These are phyloP conservation scores for Ennomos quercinarius DNA, from an alignment of 2,888 invertebrate species.

Conservation along the genomic window DNA sequence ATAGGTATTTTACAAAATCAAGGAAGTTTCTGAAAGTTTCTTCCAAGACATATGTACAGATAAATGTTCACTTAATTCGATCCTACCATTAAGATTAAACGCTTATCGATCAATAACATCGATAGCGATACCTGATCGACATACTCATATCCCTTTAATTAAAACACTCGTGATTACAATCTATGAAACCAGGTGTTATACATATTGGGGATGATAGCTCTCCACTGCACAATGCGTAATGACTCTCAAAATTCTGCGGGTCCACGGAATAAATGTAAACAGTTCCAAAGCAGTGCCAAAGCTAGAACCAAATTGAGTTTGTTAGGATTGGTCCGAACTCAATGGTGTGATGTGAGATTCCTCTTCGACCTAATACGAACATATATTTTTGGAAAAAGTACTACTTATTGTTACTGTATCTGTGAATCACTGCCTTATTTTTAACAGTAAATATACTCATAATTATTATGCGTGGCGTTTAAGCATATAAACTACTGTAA, in stretches of 20 bases:
- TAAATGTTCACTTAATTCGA: slow-evolving; percentile 26
- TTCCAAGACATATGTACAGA: too few relatives aligned
- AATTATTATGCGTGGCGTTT: too few relatives aligned
- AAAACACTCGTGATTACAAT: slow-evolving; percentile 70
- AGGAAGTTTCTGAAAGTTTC: too few relatives aligned
- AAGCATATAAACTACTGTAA: too few relatives aligned
- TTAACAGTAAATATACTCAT: too few relatives aligned
- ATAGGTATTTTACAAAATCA: too few relatives aligned
- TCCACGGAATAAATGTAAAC: slow-evolving; percentile 13
- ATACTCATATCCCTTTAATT: slow-evolving; percentile 60
- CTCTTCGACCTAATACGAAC: too few relatives aligned
- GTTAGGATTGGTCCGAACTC: too few relatives aligned
- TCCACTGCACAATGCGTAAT: slow-evolving; percentile 71
- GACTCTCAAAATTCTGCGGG: slow-evolving; percentile 68
- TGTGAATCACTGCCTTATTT: too few relatives aligned
- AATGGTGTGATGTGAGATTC: too few relatives aligned
- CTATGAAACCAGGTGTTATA: slow-evolving; percentile 72
- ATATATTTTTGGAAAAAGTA: too few relatives aligned
- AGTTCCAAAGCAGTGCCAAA: slow-evolving; percentile 7
- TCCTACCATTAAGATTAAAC: slow-evolving; percentile 14
- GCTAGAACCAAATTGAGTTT: not conserved
- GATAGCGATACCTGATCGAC: slow-evolving; percentile 38
- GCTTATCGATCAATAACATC: slow-evolving; percentile 40
- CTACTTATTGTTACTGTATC: too few relatives aligned
- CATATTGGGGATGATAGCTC: slow-evolving; percentile 62